Base-by-base conservation (phyloP, 2,113 vertebrate genomes). In the Suncus etruscus region DNA sequence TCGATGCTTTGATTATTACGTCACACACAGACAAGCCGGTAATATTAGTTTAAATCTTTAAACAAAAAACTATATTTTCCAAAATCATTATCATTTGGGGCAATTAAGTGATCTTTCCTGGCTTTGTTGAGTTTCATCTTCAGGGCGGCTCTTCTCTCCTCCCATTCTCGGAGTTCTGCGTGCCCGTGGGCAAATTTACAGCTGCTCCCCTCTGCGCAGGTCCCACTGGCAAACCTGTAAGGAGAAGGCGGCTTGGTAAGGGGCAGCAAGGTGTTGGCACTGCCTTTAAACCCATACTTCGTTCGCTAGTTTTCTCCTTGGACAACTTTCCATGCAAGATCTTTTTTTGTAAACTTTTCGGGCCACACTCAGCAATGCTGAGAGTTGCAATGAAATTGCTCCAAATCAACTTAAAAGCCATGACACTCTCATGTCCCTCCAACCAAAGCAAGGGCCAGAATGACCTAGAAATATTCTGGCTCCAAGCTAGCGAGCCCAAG, bases 31-130 rank as follows among this genome's bases (percentile, higher is more conserved):
- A 95, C 93, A 97, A 94, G 97, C 96, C 95, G 97, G 97, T 89
- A 39, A 95, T 95, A 97, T 99, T 99, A 99, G 96, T 99, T 98
- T 98, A 99, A 98, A 97, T 99, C 98, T 98, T 99, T 99, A 99
- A 99, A 99, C 98, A 99, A 98, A 99, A 99, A 99, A 99, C 99
- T 99, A 99, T 99, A 99, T 99, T 99, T 99, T 98, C 99, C 99
- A 99, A 99, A 99, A 97, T 99, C 99, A 98, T 99, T 99, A 98
- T 99, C 99, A 94, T 99, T 99, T 86, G 99, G 99, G 96, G 98
- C 98, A 98, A 99, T 99, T 98, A 99, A 98, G 97, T 99, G 99
- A 95, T 99, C 99, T 97, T 99, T 99, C 96, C 97, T 97, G 65
- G 99, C 99, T 99, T 99, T 99, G 98, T 97, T 98, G 95, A 99